Percentiles rank a stretch among this genome's conserved stretches.
Evolutionary conservation across 2,113 vertebrate genomes (phyloP).

Genomic region (Nothocercus julius): DNA sequence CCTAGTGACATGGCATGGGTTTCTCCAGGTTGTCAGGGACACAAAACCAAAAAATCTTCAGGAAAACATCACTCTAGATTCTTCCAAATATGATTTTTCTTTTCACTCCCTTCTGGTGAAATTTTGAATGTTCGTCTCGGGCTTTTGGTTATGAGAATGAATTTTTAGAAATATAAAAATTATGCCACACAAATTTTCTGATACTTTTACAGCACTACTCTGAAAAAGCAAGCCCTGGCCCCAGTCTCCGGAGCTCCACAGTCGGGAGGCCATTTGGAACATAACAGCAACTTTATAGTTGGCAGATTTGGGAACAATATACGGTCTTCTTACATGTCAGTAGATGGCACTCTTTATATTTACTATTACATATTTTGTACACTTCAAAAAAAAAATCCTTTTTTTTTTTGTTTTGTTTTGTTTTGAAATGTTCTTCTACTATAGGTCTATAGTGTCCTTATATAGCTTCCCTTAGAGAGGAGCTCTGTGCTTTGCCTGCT

Average conservation of each 20-base stretch:
- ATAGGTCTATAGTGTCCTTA: not conserved
- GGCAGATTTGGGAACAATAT: not conserved
- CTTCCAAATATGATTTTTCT: not conserved
- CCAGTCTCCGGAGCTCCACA: not conserved
- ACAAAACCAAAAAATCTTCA: not conserved
- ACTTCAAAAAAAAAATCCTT: not conserved
- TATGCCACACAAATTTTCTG: not conserved
- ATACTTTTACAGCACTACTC: not conserved
- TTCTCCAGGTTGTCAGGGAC: not conserved
- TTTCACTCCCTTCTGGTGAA: not conserved
- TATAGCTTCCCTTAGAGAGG: not conserved
- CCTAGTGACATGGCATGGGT: not conserved
- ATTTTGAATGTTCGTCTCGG: not conserved
- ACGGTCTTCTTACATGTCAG: constrained; percentile 31
- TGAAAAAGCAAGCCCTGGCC: not conserved
- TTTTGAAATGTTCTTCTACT: too few species aligned
- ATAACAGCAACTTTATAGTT: not conserved
- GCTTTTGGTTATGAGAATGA: not conserved
- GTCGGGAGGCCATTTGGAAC: not conserved
- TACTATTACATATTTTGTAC: constrained; percentile 34
- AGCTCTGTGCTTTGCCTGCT: not conserved
- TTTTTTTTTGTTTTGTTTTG: too few species aligned
- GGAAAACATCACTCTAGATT: not conserved
- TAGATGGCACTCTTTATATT: constrained; percentile 75
- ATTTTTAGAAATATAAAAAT: not conserved